Conservation (phyloP, 2,888 invertebrate genomes). For the Hypsopygia costalis region DNA sequence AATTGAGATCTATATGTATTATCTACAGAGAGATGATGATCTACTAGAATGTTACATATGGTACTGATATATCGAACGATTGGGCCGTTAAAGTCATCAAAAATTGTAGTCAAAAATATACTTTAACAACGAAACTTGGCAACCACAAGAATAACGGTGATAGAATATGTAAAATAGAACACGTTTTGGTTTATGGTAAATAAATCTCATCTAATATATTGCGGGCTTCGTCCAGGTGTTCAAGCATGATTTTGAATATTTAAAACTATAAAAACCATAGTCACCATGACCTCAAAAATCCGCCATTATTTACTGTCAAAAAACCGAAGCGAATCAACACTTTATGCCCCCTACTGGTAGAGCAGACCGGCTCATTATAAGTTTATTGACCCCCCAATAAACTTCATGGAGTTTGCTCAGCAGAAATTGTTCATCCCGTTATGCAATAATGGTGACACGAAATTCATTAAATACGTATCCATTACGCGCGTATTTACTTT, state of each 20-base stretch:
- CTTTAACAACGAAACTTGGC: no score
- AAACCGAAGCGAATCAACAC: slow-evolving; percentile 24
- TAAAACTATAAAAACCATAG: slow-evolving; percentile 5
- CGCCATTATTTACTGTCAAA: slow-evolving; percentile 24
- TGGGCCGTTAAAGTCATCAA: no score
- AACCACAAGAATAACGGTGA: no score
- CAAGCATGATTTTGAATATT: background rate
- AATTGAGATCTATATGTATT: no score
- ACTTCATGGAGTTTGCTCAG: slow-evolving; percentile 13
- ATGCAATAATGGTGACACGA: slow-evolving; percentile 42
- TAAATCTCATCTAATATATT: background rate
- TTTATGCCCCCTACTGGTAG: slow-evolving; percentile 28
- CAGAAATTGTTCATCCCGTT: slow-evolving; percentile 42
- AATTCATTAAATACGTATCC: slow-evolving; percentile 38
- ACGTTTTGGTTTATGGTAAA: background rate
- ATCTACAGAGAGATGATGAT: no score
- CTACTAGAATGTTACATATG: no score
- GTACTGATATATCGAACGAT: no score
- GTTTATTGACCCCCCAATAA: slow-evolving; percentile 38
- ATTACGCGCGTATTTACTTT: slow-evolving; percentile 12
- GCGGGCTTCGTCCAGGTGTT: background rate
- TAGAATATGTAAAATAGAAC: background rate
- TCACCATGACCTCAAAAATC: slow-evolving; percentile 18
- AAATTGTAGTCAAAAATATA: no score
- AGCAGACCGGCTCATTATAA: slow-evolving; percentile 22